Evolutionary conservation across 2,797 vertebrate genomes (phyloP).

Genomic region (Melanotaenia boesemani): DNA sequence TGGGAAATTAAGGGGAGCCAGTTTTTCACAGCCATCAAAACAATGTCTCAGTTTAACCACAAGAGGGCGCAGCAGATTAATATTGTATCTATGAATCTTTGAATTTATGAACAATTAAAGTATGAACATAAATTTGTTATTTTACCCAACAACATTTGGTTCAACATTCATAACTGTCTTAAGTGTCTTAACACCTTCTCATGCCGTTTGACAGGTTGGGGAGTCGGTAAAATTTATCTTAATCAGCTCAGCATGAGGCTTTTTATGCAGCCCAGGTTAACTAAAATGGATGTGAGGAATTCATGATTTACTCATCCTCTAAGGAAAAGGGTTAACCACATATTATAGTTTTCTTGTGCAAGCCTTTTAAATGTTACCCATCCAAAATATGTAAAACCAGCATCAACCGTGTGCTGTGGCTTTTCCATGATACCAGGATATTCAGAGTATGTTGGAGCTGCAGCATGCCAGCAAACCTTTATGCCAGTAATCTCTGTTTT

Average conservation of each 20-base stretch:
- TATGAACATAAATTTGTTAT: neutral
- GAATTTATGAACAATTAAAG: neutral
- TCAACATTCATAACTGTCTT: neutral
- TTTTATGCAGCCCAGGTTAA: conserved; percentile 19
- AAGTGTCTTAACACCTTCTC: neutral
- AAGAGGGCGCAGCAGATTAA: conserved; percentile 4
- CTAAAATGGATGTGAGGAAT: conserved; percentile 38
- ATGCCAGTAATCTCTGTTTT: neutral
- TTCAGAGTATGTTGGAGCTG: neutral
- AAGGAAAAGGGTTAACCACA: conserved; percentile 28
- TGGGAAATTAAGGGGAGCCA: neutral
- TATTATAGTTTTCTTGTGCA: conserved; percentile 3
- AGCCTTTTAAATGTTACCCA: conserved; percentile 2
- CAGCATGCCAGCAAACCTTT: neutral
- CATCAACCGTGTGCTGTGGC: neutral
- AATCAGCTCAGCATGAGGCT: conserved; percentile 26
- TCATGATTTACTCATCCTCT: conserved; percentile 9
- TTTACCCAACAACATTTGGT: neutral
- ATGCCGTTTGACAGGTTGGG: neutral
- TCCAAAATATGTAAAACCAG: conserved; percentile 11
- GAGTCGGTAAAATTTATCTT: conserved; percentile 17
- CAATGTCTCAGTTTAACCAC: neutral
- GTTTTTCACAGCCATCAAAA: neutral
- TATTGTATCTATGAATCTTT: neutral
- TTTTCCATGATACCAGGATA: conserved; percentile 18